A percentile compares a stretch with the other conserved stretches of the same genome.
These are phyloP conservation scores for Limnothrissa miodon DNA, from an alignment of 2,113 vertebrate species.

Conservation along the genomic window DNA sequence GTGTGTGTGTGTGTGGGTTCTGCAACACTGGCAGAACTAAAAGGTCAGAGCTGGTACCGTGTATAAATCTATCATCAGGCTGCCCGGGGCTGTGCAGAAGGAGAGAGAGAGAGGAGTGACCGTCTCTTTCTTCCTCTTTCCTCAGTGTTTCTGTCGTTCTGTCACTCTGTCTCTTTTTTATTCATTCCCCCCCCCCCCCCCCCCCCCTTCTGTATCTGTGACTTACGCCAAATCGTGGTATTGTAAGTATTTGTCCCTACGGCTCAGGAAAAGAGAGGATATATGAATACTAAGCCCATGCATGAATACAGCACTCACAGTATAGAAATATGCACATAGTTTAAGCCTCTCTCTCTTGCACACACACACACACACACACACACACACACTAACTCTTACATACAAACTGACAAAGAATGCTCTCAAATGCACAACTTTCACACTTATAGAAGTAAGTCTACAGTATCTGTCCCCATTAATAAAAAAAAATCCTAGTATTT, in stretches of 20 bases:
- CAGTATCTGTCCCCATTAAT: neutral
- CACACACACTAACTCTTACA: neutral
- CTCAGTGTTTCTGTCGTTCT: neutral
- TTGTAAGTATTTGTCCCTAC: neutral
- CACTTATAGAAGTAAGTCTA: neutral
- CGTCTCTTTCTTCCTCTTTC: neutral
- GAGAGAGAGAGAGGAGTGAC: neutral
- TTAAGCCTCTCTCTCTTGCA: no score
- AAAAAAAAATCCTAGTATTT: neutral
- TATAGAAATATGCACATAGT: neutral
- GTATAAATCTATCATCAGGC: slow-evolving; percentile 43
- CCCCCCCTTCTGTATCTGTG: neutral
- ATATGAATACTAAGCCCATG: neutral
- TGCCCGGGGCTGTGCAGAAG: slow-evolving; percentile 24
- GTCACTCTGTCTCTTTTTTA: neutral
- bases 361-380: neutral
- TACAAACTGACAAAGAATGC: neutral
- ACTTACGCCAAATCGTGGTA: neutral
- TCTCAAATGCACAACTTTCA: neutral
- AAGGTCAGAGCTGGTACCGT: slow-evolving; percentile 40
- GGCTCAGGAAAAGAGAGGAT: neutral
- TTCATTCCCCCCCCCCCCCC: neutral
- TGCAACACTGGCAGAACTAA: slow-evolving; percentile 36
- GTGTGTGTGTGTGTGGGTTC: slow-evolving; percentile 10
- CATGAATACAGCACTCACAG: neutral